Evolutionary conservation across 64 coral and sea anemone species (phyloP), one percentile per base, ranked within the genome.

Genomic region (Catalaphyllia jardinei): DNA sequence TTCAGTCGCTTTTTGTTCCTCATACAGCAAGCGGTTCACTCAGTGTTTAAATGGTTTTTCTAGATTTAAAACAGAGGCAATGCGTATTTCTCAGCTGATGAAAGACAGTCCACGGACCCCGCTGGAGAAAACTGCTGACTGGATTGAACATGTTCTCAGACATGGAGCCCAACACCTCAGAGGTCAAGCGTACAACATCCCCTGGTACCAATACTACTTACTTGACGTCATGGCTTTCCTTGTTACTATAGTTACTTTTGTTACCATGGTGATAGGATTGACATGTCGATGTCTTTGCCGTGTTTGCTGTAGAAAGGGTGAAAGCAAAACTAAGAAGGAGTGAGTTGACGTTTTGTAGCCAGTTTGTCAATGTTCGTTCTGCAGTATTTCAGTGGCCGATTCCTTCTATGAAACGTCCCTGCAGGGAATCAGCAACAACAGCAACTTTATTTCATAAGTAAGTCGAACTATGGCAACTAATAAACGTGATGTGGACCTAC

Each of bases 171-270:
- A 31, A 24, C 87, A 88, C 30, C 87, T 88, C 15, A 75, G 87
- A 46, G 73, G 39, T 63, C 72, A 63, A 88, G 73, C 64, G 51
- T 78, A 62, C 38, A 77, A 88, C 31, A 75, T 88, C 51, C 87
- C 87, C 61, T 88, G 87, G 87, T 78, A 88, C 38, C 87, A 88
- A 30, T 88, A 88, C 55, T 88, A 88, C 62, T 49, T 88, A 65
- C 61, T 86, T 73, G 83, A 86, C 50, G 67, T 86, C 67, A 73
- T 86, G 3, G 64, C 72, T 72, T 86, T 88, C 59, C 59, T 88
- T 64, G 87, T 78, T 88, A 31, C 87, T 49, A 25, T 77, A 49
- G 74, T 64, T 17, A 78, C 87, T 2, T 60, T 77, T 24, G 51
- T 88, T 14, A 73, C 67, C 25, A 77, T 77, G 31, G 55, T 78